Conservation (phyloP, 2,113 vertebrate genomes). For the Pseudonaja textilis region DNA sequence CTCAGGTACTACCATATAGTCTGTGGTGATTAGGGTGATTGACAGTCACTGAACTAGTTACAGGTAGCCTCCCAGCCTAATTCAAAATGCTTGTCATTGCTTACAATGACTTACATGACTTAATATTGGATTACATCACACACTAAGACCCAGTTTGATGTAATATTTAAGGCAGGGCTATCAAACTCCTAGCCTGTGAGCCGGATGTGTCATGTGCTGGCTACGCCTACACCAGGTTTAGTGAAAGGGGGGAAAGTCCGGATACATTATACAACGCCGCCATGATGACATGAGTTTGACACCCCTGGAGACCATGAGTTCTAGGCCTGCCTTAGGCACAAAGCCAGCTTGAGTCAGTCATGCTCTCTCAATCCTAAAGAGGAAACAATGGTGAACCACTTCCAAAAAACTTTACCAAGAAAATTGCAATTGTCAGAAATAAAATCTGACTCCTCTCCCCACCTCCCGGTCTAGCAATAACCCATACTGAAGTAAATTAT, state of each 20-base stretch:
- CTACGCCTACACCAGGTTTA: too few species aligned
- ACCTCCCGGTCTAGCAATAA: not conserved
- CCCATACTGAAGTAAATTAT: not conserved
- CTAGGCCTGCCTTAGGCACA: not conserved
- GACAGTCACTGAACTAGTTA: not conserved
- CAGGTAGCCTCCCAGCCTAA: not conserved
- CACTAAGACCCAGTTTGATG: not conserved
- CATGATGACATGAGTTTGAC: too few species aligned
- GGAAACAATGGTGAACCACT: not conserved
- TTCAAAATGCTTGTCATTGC: not conserved
- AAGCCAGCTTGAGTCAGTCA: not conserved
- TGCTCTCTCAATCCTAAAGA: not conserved
- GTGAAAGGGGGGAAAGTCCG: too few species aligned
- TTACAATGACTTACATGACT: not conserved
- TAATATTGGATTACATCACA: not conserved
- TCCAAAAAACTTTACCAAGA: not conserved
- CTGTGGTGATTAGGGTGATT: not conserved
- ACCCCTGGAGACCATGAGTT: not conserved
- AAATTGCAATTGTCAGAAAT: not conserved
- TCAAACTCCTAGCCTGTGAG: too few species aligned
- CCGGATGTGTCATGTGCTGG: too few species aligned
- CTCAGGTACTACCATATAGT: not conserved
- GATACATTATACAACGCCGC: too few species aligned
- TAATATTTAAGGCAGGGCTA: not conserved
- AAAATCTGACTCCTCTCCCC: too few species aligned